Evolutionary conservation across 2,888 invertebrate genomes (phyloP).

Genomic region (Hoplodrina ambigua): DNA sequence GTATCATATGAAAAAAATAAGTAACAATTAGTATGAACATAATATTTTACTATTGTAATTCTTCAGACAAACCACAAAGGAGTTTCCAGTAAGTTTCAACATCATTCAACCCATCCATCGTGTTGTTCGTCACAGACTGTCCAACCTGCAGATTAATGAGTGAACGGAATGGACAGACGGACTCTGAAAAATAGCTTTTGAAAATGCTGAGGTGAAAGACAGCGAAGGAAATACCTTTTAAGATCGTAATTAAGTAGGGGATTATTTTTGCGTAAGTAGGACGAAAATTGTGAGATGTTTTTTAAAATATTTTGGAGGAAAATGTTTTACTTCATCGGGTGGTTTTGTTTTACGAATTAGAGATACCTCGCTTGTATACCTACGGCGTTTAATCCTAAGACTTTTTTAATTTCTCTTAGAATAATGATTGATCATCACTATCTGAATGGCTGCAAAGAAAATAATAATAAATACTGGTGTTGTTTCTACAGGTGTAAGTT

Average conservation of each 20-base stretch:
- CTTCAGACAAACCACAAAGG: background rate
- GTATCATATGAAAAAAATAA: too few relatives aligned
- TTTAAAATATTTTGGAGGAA: background rate
- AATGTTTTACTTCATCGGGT: background rate
- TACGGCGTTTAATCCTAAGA: too few relatives aligned
- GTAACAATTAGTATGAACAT: too few relatives aligned
- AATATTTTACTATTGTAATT: background rate
- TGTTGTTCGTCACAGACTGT: slow-evolving; percentile 61
- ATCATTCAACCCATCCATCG: slow-evolving; percentile 51
- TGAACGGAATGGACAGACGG: slow-evolving; percentile 57
- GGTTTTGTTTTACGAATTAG: background rate
- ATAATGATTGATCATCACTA: too few relatives aligned
- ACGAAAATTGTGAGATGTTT: slow-evolving; percentile 21
- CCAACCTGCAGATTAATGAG: slow-evolving; percentile 65
- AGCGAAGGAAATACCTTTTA: slow-evolving; percentile 43
- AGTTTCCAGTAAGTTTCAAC: slow-evolving; percentile 44
- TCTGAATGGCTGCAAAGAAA: too few relatives aligned
- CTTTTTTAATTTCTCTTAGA: too few relatives aligned
- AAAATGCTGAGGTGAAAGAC: slow-evolving; percentile 52
- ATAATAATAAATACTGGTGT: too few relatives aligned
- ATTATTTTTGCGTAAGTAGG: slow-evolving; percentile 36
- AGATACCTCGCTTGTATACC: too few relatives aligned
- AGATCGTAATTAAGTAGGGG: slow-evolving; percentile 39
- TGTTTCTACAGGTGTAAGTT: too few relatives aligned
- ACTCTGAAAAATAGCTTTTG: slow-evolving; percentile 65